Base-by-base conservation (phyloP, 2,113 vertebrate species). In the Nothocercus nigrocapillus region DNA sequence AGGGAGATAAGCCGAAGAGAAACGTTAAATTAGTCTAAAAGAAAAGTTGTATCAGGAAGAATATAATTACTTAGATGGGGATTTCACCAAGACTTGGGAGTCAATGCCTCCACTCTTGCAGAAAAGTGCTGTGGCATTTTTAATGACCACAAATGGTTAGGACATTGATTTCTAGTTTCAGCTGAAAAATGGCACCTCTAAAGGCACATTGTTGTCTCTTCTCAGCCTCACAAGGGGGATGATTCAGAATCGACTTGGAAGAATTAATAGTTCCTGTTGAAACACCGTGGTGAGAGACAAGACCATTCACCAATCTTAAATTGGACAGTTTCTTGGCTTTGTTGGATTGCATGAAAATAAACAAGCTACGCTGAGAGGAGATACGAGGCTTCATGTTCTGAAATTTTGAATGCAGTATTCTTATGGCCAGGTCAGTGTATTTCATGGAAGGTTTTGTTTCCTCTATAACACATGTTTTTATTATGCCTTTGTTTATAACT, bases 131-230 rank as follows among this genome's bases (percentile, higher is more conserved):
- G 61, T 62, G 85, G 85, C 88, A 92, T 78, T 94, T 96, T 92
- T 89, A 96, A 95, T 82, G 85, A 95, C 91, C 94, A 77, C 83
- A 85, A 90, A 93, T 82, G 85, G 91, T 79, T 80, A 90, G 62
- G 74, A 77, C 88, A 97, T 95, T 83, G 95, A 97, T 97, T 97
- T 96, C 76, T 88, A 85, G 85, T 95, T 96, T 83, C 75, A 84
- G 78, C 61, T 97, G 94, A 97, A 96, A 96, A 97, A 97, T 74
- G 58, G 90, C 83, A 95, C 83, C 67, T 82, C 49, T 83, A 93
- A 82, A 87, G 91, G 88, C 86, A 82, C 81, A 34, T 30, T 93
- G 89, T 92, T 94, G 88, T 91, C 92, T 91, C 63, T 84, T 51
- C 73, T 56, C 85, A 79, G 92, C 69, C 72, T 88, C 73, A 85